Conservation (phyloP, 2,113 vertebrate genomes). For the Globicephala melas region DNA sequence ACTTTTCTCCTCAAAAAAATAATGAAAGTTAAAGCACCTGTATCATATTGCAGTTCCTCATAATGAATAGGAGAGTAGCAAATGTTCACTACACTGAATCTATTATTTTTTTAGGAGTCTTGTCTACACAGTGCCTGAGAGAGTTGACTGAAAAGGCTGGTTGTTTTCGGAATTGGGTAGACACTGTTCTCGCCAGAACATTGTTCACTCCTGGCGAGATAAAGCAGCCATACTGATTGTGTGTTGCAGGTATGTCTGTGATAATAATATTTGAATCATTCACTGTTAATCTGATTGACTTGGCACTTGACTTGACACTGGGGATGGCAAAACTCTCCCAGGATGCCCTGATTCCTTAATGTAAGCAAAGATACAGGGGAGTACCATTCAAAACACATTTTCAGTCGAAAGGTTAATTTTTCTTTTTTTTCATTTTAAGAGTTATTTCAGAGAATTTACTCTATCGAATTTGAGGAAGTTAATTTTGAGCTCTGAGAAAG, state of each 20-base stretch:
- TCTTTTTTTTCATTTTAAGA: background rate
- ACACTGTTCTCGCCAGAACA: background rate
- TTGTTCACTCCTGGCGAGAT: background rate
- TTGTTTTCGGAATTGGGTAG: background rate
- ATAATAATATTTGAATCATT: background rate
- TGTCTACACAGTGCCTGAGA: background rate
- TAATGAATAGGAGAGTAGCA: background rate
- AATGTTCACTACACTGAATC: background rate
- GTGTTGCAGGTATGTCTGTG: background rate
- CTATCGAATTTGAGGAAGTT: background rate
- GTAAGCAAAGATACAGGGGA: background rate
- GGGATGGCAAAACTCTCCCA: background rate
- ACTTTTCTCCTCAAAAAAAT: background rate
- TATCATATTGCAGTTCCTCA: background rate
- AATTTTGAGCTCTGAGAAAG: conserved; percentile 12
- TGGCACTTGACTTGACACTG: background rate
- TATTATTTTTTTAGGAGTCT: background rate
- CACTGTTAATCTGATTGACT: background rate
- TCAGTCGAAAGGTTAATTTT: background rate
- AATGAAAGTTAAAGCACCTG: background rate
- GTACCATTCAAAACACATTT: background rate
- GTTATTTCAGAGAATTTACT: background rate
- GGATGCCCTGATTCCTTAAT: background rate
- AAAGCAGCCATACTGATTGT: background rate
- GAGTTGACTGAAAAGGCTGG: background rate